Conservation (phyloP, 2,888 invertebrate species). For the Euplexia lucipara region DNA sequence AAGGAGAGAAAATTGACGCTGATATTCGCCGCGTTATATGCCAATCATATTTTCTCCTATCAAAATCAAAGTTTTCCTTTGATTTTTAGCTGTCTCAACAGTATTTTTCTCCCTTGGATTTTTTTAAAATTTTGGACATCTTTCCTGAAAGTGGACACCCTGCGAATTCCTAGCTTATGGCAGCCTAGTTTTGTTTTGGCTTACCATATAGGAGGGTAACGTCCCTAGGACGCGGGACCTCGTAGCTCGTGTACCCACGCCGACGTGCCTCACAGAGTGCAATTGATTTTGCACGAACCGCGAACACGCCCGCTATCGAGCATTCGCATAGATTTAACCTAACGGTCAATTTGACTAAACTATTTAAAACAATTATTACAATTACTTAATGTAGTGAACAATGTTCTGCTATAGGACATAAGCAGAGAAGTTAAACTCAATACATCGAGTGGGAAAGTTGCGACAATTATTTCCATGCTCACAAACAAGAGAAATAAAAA, state of each 20-base stretch:
- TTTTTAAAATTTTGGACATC: constrained; percentile 5
- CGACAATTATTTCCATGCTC: constrained; percentile 42
- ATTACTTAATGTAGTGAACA: constrained; percentile 31
- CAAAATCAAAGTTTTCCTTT: constrained; percentile 7
- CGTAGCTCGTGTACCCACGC: constrained; percentile 24
- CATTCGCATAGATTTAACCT: constrained; percentile 32
- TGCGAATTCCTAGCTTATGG: constrained; percentile 29
- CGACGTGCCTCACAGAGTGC: constrained; percentile 17
- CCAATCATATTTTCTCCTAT: constrained; percentile 27
- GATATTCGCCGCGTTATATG: constrained; percentile 25
- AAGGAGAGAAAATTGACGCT: constrained; percentile 21
- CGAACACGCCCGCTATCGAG: constrained; percentile 32
- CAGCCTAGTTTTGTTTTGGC: constrained; percentile 38
- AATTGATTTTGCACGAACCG: constrained; percentile 28
- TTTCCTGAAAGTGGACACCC: constrained; percentile 45
- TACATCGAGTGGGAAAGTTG: constrained; percentile 34
- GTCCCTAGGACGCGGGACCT: constrained; percentile 30
- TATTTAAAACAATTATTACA: constrained; percentile 26
- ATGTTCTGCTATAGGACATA: constrained; percentile 31
- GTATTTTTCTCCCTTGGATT: constrained; percentile 15
- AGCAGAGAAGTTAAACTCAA: constrained; percentile 46
- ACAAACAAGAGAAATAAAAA: constrained; percentile 21
- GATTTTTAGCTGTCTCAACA: not conserved
- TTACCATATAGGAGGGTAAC: constrained; percentile 42
- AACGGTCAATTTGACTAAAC: constrained; percentile 45